Evolutionary conservation across 1,140 invertebrate genomes (phyloP).

Genomic region (Formica selysi): DNA sequence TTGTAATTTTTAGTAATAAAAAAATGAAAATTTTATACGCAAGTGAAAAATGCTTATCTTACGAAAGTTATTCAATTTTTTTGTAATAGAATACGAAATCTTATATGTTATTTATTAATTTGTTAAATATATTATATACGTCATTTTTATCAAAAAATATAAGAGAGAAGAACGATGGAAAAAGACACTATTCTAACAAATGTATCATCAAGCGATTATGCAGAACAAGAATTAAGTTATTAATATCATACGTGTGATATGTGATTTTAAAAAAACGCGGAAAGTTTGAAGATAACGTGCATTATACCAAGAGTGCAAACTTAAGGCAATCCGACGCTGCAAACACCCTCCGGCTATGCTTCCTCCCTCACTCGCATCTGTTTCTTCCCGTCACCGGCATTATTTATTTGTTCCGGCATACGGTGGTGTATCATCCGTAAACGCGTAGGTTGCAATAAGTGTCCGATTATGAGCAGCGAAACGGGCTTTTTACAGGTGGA

Average conservation of each 20-base stretch:
- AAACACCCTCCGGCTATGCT: slow-evolving; percentile 32
- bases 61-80: too few relatives aligned
- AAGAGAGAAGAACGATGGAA: background rate
- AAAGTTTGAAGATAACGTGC: background rate
- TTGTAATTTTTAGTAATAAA: too few relatives aligned
- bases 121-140: background rate
- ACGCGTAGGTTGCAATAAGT: slow-evolving; percentile 29
- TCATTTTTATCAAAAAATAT: background rate
- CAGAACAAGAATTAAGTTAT: background rate
- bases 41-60: too few relatives aligned
- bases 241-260: background rate
- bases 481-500: slow-evolving; percentile 12
- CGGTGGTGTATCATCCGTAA: slow-evolving; percentile 10
- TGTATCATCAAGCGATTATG: background rate
- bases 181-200: background rate
- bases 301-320: background rate
- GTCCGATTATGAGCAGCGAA: slow-evolving; percentile 13
- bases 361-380: slow-evolving; percentile 46
- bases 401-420: slow-evolving; percentile 49
- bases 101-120: background rate
- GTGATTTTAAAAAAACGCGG: background rate
- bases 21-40: too few relatives aligned
- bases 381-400: slow-evolving; percentile 32
- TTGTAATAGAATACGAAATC: too few relatives aligned
- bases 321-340: background rate